These are phyloP conservation scores for Drepanosiphum platanoidis DNA, from an alignment of 2,888 invertebrate species.

Conservation along the genomic window DNA sequence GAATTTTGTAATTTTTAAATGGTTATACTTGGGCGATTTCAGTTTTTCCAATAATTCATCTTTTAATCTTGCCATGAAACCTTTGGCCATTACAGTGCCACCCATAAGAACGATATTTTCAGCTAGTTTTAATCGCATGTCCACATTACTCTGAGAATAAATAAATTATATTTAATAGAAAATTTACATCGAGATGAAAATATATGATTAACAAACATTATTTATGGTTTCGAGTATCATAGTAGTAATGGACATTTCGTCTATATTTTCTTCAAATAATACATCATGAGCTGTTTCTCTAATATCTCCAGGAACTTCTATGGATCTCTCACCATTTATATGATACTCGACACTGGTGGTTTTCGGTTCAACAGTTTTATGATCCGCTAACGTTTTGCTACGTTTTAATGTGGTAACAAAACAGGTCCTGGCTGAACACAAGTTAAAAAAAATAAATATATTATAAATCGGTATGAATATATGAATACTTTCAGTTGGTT, in stretches of 20 bases:
- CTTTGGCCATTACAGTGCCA: constrained; percentile 84
- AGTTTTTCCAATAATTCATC: constrained; percentile 78
- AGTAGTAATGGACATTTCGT: constrained; percentile 82
- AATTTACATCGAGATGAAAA: constrained; percentile 8
- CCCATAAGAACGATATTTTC: constrained; percentile 88
- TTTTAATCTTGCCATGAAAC: constrained; percentile 82
- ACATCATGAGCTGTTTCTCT: constrained; percentile 87
- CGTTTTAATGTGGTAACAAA: constrained; percentile 84
- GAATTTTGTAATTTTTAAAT: constrained; percentile 74
- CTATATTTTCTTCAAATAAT: constrained; percentile 85
- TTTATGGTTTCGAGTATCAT: constrained; percentile 85
- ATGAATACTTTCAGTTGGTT: neutral
- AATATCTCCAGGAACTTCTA: constrained; percentile 75
- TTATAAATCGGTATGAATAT: neutral
- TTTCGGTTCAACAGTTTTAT: constrained; percentile 67
- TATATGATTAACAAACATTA: constrained; percentile 68
- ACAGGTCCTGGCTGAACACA: constrained; percentile 78
- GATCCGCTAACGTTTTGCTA: constrained; percentile 70
- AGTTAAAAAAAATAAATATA: constrained; percentile 48
- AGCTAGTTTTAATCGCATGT: constrained; percentile 80
- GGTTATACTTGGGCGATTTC: constrained; percentile 73
- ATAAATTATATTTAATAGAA: constrained; percentile 60
- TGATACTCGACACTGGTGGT: constrained; percentile 76
- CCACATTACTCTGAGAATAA: constrained; percentile 78
- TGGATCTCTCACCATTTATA: constrained; percentile 72